These are phyloP conservation scores for Oriolus oriolus DNA, from an alignment of 2,113 vertebrate species.

Conservation along the genomic window DNA sequence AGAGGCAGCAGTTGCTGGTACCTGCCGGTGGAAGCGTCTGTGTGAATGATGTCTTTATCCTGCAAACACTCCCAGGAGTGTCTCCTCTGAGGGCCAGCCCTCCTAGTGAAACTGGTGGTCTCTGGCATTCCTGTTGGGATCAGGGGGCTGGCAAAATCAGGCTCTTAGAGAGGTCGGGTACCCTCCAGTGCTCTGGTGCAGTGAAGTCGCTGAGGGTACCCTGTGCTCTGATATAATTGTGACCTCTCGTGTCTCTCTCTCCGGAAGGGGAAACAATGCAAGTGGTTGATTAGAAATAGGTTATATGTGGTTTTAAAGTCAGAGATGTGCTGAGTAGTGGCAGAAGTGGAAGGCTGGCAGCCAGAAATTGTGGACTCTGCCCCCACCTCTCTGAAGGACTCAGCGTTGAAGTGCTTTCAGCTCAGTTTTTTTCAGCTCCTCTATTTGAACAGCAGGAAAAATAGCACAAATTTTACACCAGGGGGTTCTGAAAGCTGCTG, in stretches of 20 bases:
- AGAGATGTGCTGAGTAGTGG: background rate
- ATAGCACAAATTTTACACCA: background rate
- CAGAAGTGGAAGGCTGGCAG: background rate
- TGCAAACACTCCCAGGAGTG: background rate
- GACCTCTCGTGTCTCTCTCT: accelerated
- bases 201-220: background rate
- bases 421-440: background rate
- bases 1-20: background rate
- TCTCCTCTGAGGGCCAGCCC: background rate
- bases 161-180: background rate
- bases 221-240: accelerated
- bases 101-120: background rate
- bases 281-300: background rate
- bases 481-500: background rate
- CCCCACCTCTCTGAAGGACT: background rate
- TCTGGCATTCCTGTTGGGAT: background rate
- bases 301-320: background rate
- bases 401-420: background rate
- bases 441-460: background rate
- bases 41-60: background rate
- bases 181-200: background rate
- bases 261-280: background rate
- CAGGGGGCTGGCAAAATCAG: background rate
- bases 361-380: background rate
- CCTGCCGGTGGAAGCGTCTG: background rate